These are phyloP conservation scores for Leptinotarsa peninsularis DNA, from an alignment of 2,888 invertebrate genomes.

Conservation along the genomic window DNA sequence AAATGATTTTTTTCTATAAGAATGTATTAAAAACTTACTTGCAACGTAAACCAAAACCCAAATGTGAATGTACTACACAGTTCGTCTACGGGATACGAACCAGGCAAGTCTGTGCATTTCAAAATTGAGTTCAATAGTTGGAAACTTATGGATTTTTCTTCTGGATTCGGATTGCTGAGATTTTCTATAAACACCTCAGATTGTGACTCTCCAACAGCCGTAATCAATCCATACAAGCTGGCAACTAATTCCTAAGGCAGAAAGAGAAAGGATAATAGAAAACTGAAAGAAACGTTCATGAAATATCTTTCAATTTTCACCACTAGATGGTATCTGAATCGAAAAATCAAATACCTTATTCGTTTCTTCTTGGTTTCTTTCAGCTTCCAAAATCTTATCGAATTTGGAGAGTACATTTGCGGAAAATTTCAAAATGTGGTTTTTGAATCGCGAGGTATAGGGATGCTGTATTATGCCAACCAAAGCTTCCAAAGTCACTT, in stretches of 20 bases:
- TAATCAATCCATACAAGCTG: constrained; percentile 76
- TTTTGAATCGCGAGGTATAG: constrained; percentile 71
- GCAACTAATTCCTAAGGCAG: constrained; percentile 75
- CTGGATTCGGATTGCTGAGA: constrained; percentile 66
- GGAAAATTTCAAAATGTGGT: constrained; percentile 69
- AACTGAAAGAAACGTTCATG: background rate
- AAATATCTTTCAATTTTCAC: background rate
- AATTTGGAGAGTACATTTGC: constrained; percentile 72
- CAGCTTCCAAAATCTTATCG: constrained; percentile 68
- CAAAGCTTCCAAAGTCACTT: constrained; percentile 74
- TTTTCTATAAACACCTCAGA: constrained; percentile 70
- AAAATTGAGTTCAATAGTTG: constrained; percentile 80
- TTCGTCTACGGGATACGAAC: constrained; percentile 90
- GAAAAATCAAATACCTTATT: constrained; percentile 55
- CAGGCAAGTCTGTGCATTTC: constrained; percentile 83
- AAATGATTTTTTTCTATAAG: too few relatives aligned
- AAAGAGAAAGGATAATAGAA: background rate
- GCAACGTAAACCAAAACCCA: constrained; percentile 92
- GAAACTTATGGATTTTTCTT: constrained; percentile 70
- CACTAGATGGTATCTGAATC: background rate
- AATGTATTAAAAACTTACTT: constrained; percentile 69
- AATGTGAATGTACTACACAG: constrained; percentile 86
- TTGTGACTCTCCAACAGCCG: constrained; percentile 80
- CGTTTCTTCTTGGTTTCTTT: constrained; percentile 61
- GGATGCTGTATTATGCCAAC: constrained; percentile 73